A percentile compares a stretch with the other conserved stretches of the same genome.
These are phyloP conservation scores for Myiagra hebetior DNA, from an alignment of 2,113 vertebrate genomes.

Conservation along the genomic window DNA sequence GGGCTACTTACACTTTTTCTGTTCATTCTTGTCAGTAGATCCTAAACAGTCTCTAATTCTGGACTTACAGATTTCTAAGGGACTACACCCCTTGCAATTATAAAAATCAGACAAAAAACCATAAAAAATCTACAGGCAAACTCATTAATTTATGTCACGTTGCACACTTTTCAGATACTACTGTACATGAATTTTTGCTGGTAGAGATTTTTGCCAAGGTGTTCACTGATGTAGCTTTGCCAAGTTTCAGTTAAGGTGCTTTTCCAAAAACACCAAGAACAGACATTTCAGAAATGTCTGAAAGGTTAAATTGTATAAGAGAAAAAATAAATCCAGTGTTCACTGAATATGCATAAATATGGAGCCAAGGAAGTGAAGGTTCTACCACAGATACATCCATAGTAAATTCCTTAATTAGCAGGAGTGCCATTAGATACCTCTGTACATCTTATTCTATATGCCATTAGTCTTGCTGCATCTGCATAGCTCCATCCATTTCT, in stretches of 20 bases:
- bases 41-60: neutral
- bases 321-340: neutral
- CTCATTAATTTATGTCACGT: neutral
- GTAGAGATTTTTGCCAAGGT: neutral
- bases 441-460: neutral
- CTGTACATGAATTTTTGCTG: neutral
- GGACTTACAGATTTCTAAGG: neutral
- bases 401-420: neutral
- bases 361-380: neutral
- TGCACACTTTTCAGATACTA: neutral
- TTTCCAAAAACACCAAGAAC: neutral
- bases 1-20: neutral
- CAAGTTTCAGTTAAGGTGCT: neutral
- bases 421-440: neutral
- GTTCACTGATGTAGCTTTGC: neutral
- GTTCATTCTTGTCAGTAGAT: neutral
- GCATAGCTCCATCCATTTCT: neutral
- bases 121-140: neutral
- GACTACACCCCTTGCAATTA: neutral
- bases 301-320: neutral
- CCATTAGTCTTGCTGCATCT: neutral
- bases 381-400: rapidly evolving
- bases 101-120: neutral
- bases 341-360: neutral
- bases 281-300: neutral